Percentiles rank a stretch among this genome's conserved stretches.
phyloP scores from a whole-genome alignment of 2,113 vertebrate species.

The Tapirus terrestris region DNA sequence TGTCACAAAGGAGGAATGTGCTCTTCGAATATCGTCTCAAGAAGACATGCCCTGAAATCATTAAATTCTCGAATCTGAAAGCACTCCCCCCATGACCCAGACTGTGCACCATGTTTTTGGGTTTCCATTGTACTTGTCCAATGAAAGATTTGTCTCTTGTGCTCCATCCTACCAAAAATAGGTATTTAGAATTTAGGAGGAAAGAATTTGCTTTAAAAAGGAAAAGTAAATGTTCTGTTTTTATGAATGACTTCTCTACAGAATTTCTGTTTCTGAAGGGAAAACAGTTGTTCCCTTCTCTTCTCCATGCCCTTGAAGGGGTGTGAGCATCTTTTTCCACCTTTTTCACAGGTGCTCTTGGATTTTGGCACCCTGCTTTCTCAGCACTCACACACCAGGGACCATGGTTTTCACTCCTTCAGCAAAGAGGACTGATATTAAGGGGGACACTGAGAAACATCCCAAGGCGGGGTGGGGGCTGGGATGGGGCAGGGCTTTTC shows the following conservation, averaged over 20 bases:
- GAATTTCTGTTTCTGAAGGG: constrained; percentile 51
- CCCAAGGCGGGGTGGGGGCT: background rate
- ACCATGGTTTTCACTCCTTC: background rate
- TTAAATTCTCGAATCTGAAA: constrained; percentile 21
- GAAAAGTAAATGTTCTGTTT: constrained; percentile 33
- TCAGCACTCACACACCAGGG: background rate
- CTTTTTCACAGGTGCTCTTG: background rate
- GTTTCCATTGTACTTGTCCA: background rate
- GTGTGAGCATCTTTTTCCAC: background rate
- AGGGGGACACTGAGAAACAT: background rate
- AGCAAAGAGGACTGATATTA: background rate
- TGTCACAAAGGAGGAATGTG: background rate
- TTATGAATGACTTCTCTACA: constrained; percentile 31
- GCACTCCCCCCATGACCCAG: background rate
- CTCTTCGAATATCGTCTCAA: background rate
- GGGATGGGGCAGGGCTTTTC: background rate
- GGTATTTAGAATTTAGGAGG: background rate
- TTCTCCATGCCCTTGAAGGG: fast-evolving
- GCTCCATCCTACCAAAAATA: background rate
- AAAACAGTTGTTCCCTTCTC: background rate
- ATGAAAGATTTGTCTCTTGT: background rate
- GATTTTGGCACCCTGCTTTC: background rate
- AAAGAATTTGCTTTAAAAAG: background rate
- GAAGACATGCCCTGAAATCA: background rate
- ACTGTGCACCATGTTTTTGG: background rate